Conservation (phyloP, 2,888 invertebrate species). For the Campoplex nolae region DNA sequence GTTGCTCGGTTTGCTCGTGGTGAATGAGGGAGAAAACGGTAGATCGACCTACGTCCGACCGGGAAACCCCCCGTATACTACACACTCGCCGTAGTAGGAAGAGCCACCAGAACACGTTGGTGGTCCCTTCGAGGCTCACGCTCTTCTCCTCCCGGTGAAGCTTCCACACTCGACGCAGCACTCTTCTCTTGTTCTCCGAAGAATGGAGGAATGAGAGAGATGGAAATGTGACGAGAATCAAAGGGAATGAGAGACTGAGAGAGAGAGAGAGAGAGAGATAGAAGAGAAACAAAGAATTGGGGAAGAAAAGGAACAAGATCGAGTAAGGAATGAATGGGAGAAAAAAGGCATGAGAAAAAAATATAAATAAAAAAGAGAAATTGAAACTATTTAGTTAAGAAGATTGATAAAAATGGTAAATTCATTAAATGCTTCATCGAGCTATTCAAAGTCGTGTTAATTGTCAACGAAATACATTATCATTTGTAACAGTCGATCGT, state of each 20-base stretch:
- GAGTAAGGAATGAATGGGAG: too few species aligned
- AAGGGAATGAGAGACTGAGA: too few species aligned
- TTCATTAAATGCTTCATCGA: background rate
- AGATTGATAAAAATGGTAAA: too few species aligned
- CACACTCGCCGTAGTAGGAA: conserved; percentile 22
- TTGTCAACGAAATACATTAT: background rate
- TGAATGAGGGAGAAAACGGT: conserved; percentile 54
- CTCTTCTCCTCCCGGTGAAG: conserved; percentile 16
- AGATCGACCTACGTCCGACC: conserved; percentile 63
- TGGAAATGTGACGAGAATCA: background rate
- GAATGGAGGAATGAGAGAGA: background rate
- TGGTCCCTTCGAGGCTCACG: conserved; percentile 60
- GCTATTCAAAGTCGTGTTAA: background rate
- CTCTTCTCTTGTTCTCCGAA: conserved; percentile 19
- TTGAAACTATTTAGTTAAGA: too few species aligned
- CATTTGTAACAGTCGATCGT: background rate
- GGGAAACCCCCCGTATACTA: conserved; percentile 48
- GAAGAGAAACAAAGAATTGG: background rate
- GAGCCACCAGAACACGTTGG: conserved; percentile 59
- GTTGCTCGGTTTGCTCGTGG: conserved; percentile 32
- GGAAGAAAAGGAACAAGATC: background rate
- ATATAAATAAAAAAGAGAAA: too few species aligned
- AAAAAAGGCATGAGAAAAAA: background rate
- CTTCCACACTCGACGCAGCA: conserved; percentile 15
- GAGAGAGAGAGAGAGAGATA: background rate